These are phyloP conservation scores for Tetrao urogallus DNA, from an alignment of 2,113 vertebrate genomes.

Conservation along the genomic window DNA sequence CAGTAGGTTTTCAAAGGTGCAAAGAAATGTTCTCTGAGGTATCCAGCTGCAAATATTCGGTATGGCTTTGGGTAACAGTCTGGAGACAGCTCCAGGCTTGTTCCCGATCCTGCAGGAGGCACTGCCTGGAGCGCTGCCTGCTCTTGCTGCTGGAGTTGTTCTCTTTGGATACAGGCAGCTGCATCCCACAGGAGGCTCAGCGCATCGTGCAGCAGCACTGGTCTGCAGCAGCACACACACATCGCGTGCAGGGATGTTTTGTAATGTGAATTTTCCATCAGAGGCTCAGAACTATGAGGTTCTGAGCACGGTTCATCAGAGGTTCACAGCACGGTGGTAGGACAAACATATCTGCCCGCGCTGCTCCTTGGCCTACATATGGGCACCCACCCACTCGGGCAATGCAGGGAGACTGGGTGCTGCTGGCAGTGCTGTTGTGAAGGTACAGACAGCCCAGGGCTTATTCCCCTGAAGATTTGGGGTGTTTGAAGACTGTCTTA, in stretches of 20 bases:
- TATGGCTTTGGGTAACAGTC: background rate
- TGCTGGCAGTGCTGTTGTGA: background rate
- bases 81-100: background rate
- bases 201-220: background rate
- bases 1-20: background rate
- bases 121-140: background rate
- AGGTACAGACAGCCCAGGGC: background rate
- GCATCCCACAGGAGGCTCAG: background rate
- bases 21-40: background rate
- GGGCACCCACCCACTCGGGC: background rate
- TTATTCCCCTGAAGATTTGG: background rate
- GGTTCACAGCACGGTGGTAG: accelerated
- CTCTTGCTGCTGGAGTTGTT: background rate
- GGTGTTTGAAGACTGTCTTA: background rate
- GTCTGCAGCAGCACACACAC: background rate
- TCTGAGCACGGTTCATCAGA: no score
- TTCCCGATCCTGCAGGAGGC: background rate
- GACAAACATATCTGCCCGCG: background rate
- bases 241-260: accelerated
- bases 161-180: background rate
- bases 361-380: accelerated
- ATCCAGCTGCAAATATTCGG: background rate
- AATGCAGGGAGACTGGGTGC: background rate
- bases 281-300: background rate
- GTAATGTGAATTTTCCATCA: background rate